These are phyloP conservation scores for Dascyllus trimaculatus DNA, from an alignment of 2,113 vertebrate species.

Conservation along the genomic window DNA sequence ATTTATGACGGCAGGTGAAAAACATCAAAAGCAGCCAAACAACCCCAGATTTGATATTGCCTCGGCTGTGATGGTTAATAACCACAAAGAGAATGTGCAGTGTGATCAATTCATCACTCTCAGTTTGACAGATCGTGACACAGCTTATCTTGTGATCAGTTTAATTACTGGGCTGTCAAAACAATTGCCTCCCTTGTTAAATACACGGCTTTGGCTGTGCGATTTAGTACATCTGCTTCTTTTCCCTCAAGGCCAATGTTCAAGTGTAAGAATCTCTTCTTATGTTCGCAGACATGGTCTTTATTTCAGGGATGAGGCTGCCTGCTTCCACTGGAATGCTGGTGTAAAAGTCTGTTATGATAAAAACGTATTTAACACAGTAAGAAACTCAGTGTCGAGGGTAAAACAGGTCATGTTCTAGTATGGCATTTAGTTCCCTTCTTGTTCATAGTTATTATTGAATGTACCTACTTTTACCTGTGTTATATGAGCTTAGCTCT, in stretches of 20 bases:
- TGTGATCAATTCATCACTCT: constrained; percentile 1
- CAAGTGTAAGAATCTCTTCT: neutral
- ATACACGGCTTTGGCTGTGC: neutral
- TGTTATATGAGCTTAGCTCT: too few relatives aligned
- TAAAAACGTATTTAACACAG: too few relatives aligned
- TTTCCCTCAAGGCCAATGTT: constrained; percentile 2
- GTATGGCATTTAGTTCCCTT: too few relatives aligned
- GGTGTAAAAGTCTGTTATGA: neutral
- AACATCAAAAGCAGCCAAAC: constrained; percentile 1
- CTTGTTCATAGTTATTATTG: too few relatives aligned
- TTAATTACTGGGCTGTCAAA: constrained; percentile 28
- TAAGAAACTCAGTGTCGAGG: too few relatives aligned
- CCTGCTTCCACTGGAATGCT: too few relatives aligned
- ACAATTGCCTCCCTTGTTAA: constrained; percentile 3
- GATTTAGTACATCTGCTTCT: neutral
- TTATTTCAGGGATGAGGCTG: neutral
- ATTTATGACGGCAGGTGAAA: constrained; percentile 20
- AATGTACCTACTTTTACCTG: too few relatives aligned
- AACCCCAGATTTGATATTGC: neutral
- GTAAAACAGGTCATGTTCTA: too few relatives aligned
- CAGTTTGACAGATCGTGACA: constrained; percentile 23
- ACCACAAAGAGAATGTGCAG: neutral
- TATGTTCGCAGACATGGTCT: neutral
- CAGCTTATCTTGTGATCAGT: constrained; percentile 29
- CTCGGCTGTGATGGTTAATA: constrained; percentile 14